Evolutionary conservation across 37 sponge, comb jelly and placozoan species (phyloP).

Genomic region (Halisarca cf. caerulea): DNA sequence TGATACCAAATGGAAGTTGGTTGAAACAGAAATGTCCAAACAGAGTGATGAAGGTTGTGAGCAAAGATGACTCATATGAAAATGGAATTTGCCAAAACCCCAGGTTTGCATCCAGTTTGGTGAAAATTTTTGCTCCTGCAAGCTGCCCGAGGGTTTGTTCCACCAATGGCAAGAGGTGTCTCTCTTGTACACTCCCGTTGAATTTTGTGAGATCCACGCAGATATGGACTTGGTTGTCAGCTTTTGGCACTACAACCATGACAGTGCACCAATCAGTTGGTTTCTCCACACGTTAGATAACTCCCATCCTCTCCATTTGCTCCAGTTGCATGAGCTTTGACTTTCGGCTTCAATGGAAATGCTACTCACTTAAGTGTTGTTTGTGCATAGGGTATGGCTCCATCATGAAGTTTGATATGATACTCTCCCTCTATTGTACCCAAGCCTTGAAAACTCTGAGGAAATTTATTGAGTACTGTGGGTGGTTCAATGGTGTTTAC

Average conservation of each 20-base stretch:
- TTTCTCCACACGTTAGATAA: conserved; percentile 7
- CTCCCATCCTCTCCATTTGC: conserved; percentile 38
- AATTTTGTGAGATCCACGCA: conserved; percentile 25
- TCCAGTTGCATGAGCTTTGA: conserved; percentile 26
- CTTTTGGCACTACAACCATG: conserved; percentile 33
- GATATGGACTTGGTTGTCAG: neutral
- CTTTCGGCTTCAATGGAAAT: neutral
- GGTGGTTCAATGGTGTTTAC: neutral
- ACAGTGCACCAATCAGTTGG: conserved; percentile 27
- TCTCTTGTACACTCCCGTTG: conserved; percentile 16
- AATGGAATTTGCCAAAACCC: conserved; percentile 42
- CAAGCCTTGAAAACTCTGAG: neutral
- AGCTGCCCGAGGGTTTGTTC: conserved; percentile 35
- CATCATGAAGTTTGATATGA: neutral
- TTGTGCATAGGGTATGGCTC: neutral
- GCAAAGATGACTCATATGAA: neutral
- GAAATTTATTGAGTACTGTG: neutral
- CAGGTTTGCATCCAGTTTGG: too few species aligned
- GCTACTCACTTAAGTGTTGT: conserved; percentile 1
- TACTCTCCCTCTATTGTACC: neutral
- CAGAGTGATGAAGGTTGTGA: conserved; percentile 25
- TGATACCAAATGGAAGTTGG: conserved; percentile 34
- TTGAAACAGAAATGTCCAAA: conserved; percentile 34
- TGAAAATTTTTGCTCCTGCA: too few species aligned
- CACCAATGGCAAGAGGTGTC: conserved; percentile 30